Evolutionary conservation across 2,113 vertebrate genomes (phyloP), one percentile per base, ranked within the genome.

Genomic region (Tapirus terrestris): DNA sequence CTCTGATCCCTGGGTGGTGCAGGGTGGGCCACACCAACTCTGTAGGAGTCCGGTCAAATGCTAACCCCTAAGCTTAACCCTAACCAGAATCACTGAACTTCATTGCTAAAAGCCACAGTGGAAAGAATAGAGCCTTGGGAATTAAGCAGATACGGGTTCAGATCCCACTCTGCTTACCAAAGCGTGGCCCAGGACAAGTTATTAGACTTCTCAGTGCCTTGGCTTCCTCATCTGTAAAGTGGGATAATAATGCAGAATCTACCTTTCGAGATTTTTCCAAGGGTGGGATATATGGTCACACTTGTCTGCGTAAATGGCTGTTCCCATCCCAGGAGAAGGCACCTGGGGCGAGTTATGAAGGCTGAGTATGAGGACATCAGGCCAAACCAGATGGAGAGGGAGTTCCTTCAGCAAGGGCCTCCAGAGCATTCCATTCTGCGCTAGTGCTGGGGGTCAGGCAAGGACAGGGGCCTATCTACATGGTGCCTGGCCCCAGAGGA

Each of bases 1-100:
- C 23, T 31, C 18, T 8, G 2, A 7, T 63, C 8, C 58, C 82
- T 27, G 14, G 9, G 4, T 5, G 0, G 68, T 31, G 18, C 0
- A 2, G 3, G 27, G 2, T 17, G 10, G 31, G 17, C 27, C 53
- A 39, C 7, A 5, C 58, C 21, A 8, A 48, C n/a, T 4, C 39
- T 11, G 11, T 1, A 65, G 76, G 72, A 77, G 17, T 20, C 14
- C 7, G 6, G 18, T 5, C 60, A 93, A 75, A 51, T 8, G 3
- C 51, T 36, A 21, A 81, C 27, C 25, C 60, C 25, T 13, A 56
- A 51, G 33, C 58, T 21, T 43, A 53, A 76, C 77, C 56, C 27
- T 17, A 13, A 43, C 53, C 21, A 8, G 33, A 48, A 48, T 0
- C n/a, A 3, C n/a, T 21, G 27, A n/a, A 21, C 3, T 20, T 25